These are phyloP conservation scores for Leptestheria dahalacensis DNA, from an alignment of 1,140 invertebrate genomes.

Conservation along the genomic window DNA sequence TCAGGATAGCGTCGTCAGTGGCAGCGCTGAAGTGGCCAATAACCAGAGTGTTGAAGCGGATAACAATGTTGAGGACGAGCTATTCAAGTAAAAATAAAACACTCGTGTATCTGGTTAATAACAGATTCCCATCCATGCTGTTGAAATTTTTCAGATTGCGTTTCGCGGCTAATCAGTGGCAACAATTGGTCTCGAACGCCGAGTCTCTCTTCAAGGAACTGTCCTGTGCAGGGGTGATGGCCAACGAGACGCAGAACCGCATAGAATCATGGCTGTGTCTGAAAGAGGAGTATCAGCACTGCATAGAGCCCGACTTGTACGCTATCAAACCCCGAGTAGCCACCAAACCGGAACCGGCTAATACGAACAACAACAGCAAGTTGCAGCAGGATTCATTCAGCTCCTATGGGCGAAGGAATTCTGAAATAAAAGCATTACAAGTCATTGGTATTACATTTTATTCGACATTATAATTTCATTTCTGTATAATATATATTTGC, in stretches of 20 bases:
- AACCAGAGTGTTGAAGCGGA: not conserved
- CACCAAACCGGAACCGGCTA: not conserved
- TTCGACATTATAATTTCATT: no score
- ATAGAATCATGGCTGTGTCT: slow-evolving; percentile 70
- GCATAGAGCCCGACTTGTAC: slow-evolving; percentile 41
- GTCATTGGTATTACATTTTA: slow-evolving; percentile 18
- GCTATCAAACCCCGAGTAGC: not conserved
- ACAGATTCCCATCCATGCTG: no score
- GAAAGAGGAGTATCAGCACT: slow-evolving; percentile 71
- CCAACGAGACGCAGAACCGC: slow-evolving; percentile 50
- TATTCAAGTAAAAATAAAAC: slow-evolving; percentile 3
- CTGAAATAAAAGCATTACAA: slow-evolving; percentile 17
- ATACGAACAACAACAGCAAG: not conserved
- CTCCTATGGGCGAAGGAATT: not conserved
- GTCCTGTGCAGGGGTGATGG: slow-evolving; percentile 38
- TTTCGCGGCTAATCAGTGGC: slow-evolving; percentile 64
- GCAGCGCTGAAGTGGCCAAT: slow-evolving; percentile 2
- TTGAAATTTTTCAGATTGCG: slow-evolving; percentile 39
- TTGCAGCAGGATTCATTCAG: not conserved
- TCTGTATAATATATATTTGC: no score
- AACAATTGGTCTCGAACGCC: slow-evolving; percentile 63
- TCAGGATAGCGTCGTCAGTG: not conserved
- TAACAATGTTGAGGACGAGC: slow-evolving; percentile 6
- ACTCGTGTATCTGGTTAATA: not conserved
- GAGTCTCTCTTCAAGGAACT: slow-evolving; percentile 62